These are phyloP conservation scores for Salvelinus fontinalis DNA, from an alignment of 2,113 vertebrate species.

Conservation along the genomic window DNA sequence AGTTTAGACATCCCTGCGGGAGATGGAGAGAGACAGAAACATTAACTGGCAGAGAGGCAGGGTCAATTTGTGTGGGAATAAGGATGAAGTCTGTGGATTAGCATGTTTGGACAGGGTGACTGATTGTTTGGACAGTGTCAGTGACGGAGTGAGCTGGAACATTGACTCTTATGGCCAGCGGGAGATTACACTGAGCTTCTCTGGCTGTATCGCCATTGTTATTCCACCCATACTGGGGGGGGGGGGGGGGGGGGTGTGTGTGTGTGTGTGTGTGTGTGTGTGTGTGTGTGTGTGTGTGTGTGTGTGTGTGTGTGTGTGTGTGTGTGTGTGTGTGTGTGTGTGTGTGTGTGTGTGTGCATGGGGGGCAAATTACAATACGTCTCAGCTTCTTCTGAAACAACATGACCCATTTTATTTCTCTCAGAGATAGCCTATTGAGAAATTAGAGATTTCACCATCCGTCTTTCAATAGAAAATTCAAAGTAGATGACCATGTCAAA, in stretches of 20 bases:
- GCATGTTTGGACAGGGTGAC: conserved; percentile 67
- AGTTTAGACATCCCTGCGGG: neutral
- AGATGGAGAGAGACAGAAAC: neutral
- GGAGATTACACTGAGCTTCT: neutral
- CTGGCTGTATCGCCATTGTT: neutral
- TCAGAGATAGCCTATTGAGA: too few relatives aligned
- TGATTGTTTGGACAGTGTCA: conserved; percentile 63
- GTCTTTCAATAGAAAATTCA: too few relatives aligned
- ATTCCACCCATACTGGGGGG: neutral
- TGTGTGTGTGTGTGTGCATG: too few relatives aligned
- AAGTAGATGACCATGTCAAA: too few relatives aligned
- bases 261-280: neutral
- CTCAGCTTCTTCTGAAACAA: conserved; percentile 15
- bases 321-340: neutral
- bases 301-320: neutral
- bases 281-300: neutral
- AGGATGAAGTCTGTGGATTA: conserved; percentile 68
- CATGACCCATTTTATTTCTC: neutral
- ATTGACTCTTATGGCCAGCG: conserved; percentile 17
- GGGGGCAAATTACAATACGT: neutral
- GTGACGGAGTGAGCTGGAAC: conserved; percentile 51
- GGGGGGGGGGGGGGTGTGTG: too few relatives aligned
- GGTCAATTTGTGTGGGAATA: conserved; percentile 43
- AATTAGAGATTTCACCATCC: too few relatives aligned
- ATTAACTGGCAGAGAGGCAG: neutral